Base-by-base conservation (phyloP, 2,797 vertebrate genomes). In the Kryptopterus vitreolus region DNA sequence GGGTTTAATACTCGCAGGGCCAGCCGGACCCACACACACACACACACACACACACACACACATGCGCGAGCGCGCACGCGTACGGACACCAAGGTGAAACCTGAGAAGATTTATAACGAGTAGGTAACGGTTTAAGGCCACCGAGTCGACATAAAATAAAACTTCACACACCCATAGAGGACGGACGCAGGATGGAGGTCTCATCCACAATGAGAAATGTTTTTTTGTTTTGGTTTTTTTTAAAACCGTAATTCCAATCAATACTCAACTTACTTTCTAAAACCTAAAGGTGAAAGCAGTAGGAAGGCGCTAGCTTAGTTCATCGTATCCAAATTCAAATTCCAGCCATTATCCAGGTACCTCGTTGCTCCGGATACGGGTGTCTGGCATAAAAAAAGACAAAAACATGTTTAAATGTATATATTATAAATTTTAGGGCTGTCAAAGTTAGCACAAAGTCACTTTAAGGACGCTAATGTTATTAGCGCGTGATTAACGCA, bases 41-140 rank as follows among this genome's bases (percentile, higher is more conserved):
- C 79, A 46, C 31, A 61, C 35, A 69, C 53, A 46, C 26, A 53
- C 69, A 70, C 22, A 29, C 43, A 57, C 50, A 69, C 63, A 59
- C 50, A 65, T 46, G 35, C 58, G 53, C 69, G 20, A n/a, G 55
- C 38, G 55, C 69, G 9, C 38, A 29, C 15, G 8, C 76, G 62
- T 15, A 68, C 24, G 35, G 57, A 75, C 62, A 81, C 79, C 62
- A 89, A 91, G 91, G 90, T 93, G 94, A 94, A 94, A 95, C 88
- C 89, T 85, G 93, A 95, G 94, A 90, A 81, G 89, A 88, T 92
- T 94, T 94, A 92, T 94, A 94, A 92, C 91, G 90, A 93, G 90
- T 93, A 91, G 90, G 90, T 92, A 92, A 93, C 90, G 88, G 87
- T 92, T 92, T 91, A 91, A 93, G 91, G 91, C 89, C 89, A 87